A percentile compares a stretch with the other conserved stretches of the same genome.
phyloP scores from a whole-genome alignment of 2,113 vertebrate genomes.

The Tamias sibiricus region DNA sequence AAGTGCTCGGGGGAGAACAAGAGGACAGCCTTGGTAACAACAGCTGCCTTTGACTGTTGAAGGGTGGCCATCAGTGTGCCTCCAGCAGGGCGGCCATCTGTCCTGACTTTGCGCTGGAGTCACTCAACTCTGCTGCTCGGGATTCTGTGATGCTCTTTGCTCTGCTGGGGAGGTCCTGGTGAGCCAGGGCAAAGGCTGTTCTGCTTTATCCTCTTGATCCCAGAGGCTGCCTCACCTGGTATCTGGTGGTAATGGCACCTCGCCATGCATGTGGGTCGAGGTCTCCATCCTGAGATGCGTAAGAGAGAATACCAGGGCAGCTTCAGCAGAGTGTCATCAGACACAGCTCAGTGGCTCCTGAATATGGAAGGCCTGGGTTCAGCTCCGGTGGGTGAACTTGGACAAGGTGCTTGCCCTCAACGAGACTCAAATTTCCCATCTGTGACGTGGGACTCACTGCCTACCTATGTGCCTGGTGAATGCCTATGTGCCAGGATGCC shows the following conservation, averaged over 20 bases:
- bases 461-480: not conserved
- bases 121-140: not conserved
- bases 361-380: not conserved
- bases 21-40: not conserved
- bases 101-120: not conserved
- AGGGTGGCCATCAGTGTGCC: not conserved
- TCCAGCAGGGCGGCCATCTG: not conserved
- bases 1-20: not conserved
- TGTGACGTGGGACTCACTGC: not conserved
- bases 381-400: not conserved
- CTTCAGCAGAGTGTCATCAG: not conserved
- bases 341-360: not conserved
- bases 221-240: not conserved
- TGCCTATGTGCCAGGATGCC: not conserved
- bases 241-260: not conserved
- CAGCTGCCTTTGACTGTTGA: not conserved
- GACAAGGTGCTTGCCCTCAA: not conserved
- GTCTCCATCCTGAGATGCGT: not conserved
- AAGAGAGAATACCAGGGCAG: not conserved
- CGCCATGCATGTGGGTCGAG: not conserved
- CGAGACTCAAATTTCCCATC: not conserved
- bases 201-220: not conserved
- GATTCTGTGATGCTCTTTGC: not conserved
- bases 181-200: not conserved
- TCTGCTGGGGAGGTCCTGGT: not conserved